Conservation (phyloP, 2,797 vertebrate genomes). For the Sparus aurata region DNA sequence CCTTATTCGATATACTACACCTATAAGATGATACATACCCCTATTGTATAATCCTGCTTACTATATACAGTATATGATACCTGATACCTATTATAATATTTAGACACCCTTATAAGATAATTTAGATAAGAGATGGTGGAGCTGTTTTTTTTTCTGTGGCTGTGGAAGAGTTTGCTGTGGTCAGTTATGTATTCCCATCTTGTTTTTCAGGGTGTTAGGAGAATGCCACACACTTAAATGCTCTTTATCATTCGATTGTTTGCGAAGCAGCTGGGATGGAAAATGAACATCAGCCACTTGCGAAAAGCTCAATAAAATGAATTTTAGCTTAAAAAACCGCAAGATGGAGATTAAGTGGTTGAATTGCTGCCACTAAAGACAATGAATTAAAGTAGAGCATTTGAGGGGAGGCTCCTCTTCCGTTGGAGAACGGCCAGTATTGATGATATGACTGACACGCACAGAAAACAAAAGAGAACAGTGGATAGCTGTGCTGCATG, state of each 20-base stretch:
- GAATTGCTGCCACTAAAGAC: constrained; percentile 1
- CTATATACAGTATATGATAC: constrained; percentile 84
- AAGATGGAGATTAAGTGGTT: neutral
- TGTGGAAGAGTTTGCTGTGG: constrained; percentile 63
- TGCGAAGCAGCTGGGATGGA: neutral
- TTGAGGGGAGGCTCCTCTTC: constrained; percentile 31
- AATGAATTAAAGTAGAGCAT: constrained; percentile 11
- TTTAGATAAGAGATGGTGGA: constrained; percentile 82
- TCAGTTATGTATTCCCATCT: constrained; percentile 48
- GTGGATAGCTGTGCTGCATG: constrained; percentile 26
- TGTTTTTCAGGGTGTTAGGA: constrained; percentile 32
- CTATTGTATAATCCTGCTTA: constrained; percentile 87
- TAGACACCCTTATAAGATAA: constrained; percentile 81
- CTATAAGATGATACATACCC: constrained; percentile 87
- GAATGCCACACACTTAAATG: constrained; percentile 22
- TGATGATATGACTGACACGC: constrained; percentile 36
- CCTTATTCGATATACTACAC: constrained; percentile 87
- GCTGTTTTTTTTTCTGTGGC: constrained; percentile 67
- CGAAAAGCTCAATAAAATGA: neutral
- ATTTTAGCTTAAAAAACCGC: neutral
- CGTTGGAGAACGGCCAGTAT: constrained; percentile 10
- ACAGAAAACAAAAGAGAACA: neutral
- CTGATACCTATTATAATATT: constrained; percentile 85
- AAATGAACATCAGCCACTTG: neutral
- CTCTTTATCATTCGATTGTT: constrained; percentile 19